These are phyloP conservation scores for Cinclus cinclus DNA, from an alignment of 2,113 vertebrate genomes.

Conservation along the genomic window DNA sequence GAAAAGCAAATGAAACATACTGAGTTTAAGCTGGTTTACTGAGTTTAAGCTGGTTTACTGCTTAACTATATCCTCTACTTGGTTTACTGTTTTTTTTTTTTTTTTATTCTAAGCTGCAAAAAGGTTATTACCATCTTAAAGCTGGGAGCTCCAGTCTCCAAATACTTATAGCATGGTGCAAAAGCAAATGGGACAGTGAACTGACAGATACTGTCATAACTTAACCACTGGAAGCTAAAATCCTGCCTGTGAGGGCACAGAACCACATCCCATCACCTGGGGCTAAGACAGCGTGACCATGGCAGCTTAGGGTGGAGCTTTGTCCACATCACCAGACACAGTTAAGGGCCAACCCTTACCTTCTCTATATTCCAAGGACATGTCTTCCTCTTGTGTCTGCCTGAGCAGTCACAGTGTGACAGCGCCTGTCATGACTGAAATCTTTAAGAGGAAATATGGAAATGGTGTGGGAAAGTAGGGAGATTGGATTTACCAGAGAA, in stretches of 20 bases:
- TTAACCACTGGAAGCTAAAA: not conserved
- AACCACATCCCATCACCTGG: not conserved
- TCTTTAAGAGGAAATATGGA: not conserved
- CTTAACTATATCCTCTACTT: slow-evolving; percentile 58
- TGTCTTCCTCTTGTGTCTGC: not conserved
- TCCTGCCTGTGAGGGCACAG: not conserved
- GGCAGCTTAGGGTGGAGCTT: not conserved
- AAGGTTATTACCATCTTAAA: slow-evolving; percentile 53
- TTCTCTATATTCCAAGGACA: not conserved
- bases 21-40: slow-evolving; percentile 58
- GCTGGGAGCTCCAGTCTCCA: slow-evolving; percentile 15
- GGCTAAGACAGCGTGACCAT: not conserved
- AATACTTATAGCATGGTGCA: slow-evolving; percentile 27
- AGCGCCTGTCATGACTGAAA: not conserved
- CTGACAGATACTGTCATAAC: slow-evolving; percentile 22
- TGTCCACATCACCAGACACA: not conserved
- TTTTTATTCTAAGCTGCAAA: slow-evolving; percentile 62
- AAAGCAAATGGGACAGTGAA: slow-evolving; percentile 54
- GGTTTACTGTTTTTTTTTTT: slow-evolving; percentile 19
- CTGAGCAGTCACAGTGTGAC: not conserved
- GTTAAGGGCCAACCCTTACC: not conserved
- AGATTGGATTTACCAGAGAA: not conserved
- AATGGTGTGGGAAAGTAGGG: not conserved
- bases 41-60: slow-evolving; percentile 64
- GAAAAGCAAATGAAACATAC: slow-evolving; percentile 48